Evolutionary conservation across 1,140 invertebrate genomes (phyloP).

Genomic region (Galleria mellonella): DNA sequence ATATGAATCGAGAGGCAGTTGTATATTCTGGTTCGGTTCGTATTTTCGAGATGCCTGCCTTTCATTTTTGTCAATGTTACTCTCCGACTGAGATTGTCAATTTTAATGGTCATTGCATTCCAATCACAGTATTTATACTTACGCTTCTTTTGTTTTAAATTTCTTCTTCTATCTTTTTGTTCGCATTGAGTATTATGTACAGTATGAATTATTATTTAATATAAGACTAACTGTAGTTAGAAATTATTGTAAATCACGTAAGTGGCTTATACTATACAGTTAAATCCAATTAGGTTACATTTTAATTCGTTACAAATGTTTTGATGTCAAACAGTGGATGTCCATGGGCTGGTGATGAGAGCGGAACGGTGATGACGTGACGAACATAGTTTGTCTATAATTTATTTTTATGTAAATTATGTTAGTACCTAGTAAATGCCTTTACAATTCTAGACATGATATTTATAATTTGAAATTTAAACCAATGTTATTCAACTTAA

Average conservation of each 20-base stretch:
- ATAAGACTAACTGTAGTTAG: slow-evolving; percentile 23
- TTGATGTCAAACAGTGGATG: no score
- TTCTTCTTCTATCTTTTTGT: slow-evolving; percentile 27
- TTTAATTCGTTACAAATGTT: no score
- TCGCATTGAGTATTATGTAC: slow-evolving; percentile 25
- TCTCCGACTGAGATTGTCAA: slow-evolving; percentile 46
- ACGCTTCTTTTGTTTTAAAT: slow-evolving; percentile 41
- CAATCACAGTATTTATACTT: slow-evolving; percentile 64
- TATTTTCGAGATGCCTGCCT: slow-evolving; percentile 13
- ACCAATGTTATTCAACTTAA: no score
- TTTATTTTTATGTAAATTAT: no score
- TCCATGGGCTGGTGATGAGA: no score
- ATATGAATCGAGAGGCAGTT: slow-evolving; percentile 30
- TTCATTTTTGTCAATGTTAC: slow-evolving; percentile 24
- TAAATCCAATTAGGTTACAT: no score
- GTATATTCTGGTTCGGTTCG: slow-evolving; percentile 38
- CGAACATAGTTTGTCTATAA: no score
- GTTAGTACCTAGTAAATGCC: no score
- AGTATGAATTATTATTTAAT: slow-evolving; percentile 18
- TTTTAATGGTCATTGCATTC: slow-evolving; percentile 54
- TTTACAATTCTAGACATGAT: no score
- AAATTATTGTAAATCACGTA: slow-evolving; percentile 15
- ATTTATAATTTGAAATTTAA: no score
- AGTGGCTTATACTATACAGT: slow-evolving; percentile 8
- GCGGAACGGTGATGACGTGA: no score